phyloP scores from a whole-genome alignment of 2,113 vertebrate species.

The Chloebia gouldiae region DNA sequence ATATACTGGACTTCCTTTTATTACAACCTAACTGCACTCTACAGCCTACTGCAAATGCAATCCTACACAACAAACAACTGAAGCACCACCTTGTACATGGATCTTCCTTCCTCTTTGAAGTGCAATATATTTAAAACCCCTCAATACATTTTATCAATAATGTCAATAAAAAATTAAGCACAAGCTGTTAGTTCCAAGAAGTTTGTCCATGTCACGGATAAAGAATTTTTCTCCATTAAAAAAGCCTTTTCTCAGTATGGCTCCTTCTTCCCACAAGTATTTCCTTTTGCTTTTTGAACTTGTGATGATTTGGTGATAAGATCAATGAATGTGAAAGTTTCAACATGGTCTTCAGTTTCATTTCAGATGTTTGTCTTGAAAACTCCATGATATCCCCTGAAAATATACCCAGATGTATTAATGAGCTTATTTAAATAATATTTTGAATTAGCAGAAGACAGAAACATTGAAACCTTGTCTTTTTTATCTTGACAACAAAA shows the following conservation, averaged over 20 bases:
- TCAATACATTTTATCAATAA: background rate
- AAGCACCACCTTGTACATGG: background rate
- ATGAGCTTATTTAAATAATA: background rate
- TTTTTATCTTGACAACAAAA: background rate
- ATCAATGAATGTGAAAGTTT: background rate
- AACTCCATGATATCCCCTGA: constrained; percentile 1
- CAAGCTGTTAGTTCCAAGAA: background rate
- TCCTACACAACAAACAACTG: background rate
- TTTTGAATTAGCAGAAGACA: background rate
- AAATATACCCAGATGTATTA: background rate
- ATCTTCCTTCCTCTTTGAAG: background rate
- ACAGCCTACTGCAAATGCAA: background rate
- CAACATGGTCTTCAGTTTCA: background rate
- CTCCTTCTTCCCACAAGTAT: background rate
- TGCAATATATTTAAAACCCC: background rate
- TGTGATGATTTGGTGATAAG: background rate
- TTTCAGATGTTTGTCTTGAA: constrained; percentile 6
- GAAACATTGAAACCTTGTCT: background rate
- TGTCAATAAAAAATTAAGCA: background rate
- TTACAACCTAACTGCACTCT: background rate
- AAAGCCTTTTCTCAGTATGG: background rate
- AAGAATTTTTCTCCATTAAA: background rate
- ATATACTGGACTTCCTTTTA: background rate
- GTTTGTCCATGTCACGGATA: background rate
- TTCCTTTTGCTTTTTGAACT: background rate